A percentile compares a stretch with the other conserved stretches of the same genome.
These are phyloP conservation scores for Sericinus montela DNA, from an alignment of 2,888 invertebrate species.

Conservation along the genomic window DNA sequence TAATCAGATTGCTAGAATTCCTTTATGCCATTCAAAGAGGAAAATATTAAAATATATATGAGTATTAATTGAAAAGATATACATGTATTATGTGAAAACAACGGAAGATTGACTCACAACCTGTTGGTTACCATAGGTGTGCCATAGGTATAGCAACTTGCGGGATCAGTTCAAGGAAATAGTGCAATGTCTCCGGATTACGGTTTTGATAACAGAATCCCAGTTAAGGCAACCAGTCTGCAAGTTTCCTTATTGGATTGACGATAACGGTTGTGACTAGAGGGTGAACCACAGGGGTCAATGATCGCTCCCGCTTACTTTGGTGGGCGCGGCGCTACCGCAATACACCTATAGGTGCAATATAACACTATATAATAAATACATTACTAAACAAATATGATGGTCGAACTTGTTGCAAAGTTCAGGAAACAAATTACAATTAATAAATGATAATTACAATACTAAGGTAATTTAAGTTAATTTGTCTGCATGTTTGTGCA, in stretches of 20 bases:
- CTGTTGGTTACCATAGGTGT: too few species aligned
- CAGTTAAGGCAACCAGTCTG: constrained; percentile 38
- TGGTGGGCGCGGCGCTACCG: constrained; percentile 34
- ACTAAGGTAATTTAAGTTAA: too few species aligned
- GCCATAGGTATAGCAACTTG: neutral
- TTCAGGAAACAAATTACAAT: too few species aligned
- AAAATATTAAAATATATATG: too few species aligned
- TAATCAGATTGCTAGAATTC: too few species aligned
- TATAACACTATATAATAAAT: neutral
- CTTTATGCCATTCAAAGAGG: too few species aligned
- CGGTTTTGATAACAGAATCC: constrained; percentile 23
- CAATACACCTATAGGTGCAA: constrained; percentile 10
- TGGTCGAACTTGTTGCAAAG: too few species aligned
- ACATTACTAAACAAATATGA: too few species aligned
- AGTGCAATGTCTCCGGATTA: constrained; percentile 12
- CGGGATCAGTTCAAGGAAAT: neutral
- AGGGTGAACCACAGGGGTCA: constrained; percentile 57
- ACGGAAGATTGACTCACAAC: neutral
- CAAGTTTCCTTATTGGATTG: constrained; percentile 70
- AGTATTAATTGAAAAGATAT: too few species aligned
- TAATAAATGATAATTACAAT: too few species aligned
- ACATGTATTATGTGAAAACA: too few species aligned
- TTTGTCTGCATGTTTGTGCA: too few species aligned
- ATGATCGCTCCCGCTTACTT: constrained; percentile 50
- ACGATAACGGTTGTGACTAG: constrained; percentile 58